These are phyloP conservation scores for Henicopernis longicauda DNA, from an alignment of 2,113 vertebrate species.

Conservation along the genomic window DNA sequence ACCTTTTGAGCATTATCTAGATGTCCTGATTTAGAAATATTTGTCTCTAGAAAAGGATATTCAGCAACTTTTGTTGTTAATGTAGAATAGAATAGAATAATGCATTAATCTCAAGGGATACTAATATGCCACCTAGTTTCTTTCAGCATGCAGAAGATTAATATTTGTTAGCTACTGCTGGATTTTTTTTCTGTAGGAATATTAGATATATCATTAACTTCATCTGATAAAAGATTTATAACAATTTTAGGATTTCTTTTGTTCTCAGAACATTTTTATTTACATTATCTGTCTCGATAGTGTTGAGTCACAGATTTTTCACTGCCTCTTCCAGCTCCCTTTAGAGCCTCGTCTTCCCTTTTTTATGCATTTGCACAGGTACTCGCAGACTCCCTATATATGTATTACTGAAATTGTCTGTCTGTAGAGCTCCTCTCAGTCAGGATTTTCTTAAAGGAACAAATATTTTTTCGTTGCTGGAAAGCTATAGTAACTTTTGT, in stretches of 20 bases:
- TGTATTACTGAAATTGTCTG: not conserved
- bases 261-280: not conserved
- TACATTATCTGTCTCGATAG: not conserved
- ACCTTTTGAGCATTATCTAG: not conserved
- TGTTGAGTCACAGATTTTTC: not conserved
- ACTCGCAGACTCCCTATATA: not conserved
- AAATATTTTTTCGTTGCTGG: not conserved
- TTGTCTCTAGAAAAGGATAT: not conserved
- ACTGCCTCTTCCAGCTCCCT: not conserved
- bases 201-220: not conserved
- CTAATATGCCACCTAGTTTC: not conserved
- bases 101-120: not conserved
- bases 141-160: not conserved
- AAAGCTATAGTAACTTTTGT: not conserved
- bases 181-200: not conserved
- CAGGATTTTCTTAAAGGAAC: not conserved
- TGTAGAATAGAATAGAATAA: not conserved
- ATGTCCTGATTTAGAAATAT: not conserved
- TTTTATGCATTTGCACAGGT: not conserved
- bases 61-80: not conserved
- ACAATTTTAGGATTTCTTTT: not conserved
- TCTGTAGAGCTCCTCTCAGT: not conserved
- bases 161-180: not conserved
- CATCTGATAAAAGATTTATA: not conserved
- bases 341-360: not conserved